Evolutionary conservation across 2,888 invertebrate genomes (phyloP).

Genomic region (Scaptomyza cyrtandrae): DNA sequence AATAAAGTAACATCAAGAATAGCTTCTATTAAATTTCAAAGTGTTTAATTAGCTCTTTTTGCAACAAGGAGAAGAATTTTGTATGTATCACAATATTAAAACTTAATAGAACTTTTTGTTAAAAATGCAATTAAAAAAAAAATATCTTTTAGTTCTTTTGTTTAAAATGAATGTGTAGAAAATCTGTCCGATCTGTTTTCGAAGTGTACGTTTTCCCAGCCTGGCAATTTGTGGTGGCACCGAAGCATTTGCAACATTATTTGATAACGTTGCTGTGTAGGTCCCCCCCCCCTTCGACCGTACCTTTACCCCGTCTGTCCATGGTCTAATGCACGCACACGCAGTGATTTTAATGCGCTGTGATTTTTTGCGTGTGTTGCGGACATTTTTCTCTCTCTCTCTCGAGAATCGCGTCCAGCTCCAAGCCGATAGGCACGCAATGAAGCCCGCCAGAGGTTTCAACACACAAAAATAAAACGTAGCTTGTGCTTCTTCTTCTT

Average conservation of each 20-base stretch:
- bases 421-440: conserved; percentile 52
- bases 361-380: conserved; percentile 75
- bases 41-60: too few species aligned
- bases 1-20: too few species aligned
- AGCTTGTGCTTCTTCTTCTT: conserved; percentile 1
- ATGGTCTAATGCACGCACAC: conserved; percentile 63
- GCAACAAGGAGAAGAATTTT: too few species aligned
- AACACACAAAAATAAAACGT: background rate
- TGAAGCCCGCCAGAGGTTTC: conserved; percentile 40
- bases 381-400: conserved; percentile 55
- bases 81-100: too few species aligned
- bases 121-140: too few species aligned
- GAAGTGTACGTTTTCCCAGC: background rate
- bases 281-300: background rate
- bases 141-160: too few species aligned
- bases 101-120: too few species aligned
- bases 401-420: conserved; percentile 42
- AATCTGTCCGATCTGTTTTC: background rate
- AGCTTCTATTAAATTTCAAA: too few species aligned
- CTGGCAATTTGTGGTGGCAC: conserved; percentile 58
- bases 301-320: background rate
- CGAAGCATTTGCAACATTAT: conserved; percentile 57
- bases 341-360: conserved; percentile 73
- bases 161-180: too few species aligned
- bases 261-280: conserved; percentile 67